Percentiles rank a stretch among this genome's conserved stretches.
phyloP scores from a whole-genome alignment of 1,140 invertebrate genomes.

The Micrasema longulum region DNA sequence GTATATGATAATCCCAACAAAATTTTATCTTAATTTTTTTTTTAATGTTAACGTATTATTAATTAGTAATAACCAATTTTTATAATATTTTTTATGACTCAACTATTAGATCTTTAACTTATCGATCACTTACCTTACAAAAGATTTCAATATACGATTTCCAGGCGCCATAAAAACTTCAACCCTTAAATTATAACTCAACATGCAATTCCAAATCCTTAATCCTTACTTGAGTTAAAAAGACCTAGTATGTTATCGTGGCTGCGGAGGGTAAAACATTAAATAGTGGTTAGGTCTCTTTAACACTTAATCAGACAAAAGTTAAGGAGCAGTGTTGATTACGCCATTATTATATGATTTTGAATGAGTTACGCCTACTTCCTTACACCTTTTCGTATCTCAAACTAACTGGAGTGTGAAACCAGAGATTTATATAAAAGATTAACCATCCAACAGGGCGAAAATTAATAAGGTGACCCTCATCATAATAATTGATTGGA shows the following conservation, averaged over 20 bases:
- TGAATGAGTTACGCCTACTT: conserved; percentile 30
- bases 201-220: conserved; percentile 34
- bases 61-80: no score
- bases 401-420: conserved; percentile 1
- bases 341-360: conserved; percentile 35
- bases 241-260: conserved; percentile 43
- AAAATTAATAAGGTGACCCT: conserved; percentile 47
- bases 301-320: conserved; percentile 48
- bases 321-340: conserved; percentile 44
- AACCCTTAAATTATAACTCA: conserved; percentile 12
- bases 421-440: conserved; percentile 11
- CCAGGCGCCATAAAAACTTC: conserved; percentile 10
- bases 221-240: conserved; percentile 47
- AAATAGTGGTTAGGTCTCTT: conserved; percentile 19
- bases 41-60: no score
- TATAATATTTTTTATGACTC: no score
- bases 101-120: conserved; percentile 4
- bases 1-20: no score
- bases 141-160: conserved; percentile 42
- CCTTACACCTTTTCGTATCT: conserved; percentile 38
- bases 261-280: conserved; percentile 3
- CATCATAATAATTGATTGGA: conserved; percentile 23
- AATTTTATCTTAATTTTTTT: no score
- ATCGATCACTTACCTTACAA: not conserved
- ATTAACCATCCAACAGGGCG: conserved; percentile 1